These are phyloP conservation scores for Coremacera marginata DNA, from an alignment of 2,888 invertebrate species.

Conservation along the genomic window DNA sequence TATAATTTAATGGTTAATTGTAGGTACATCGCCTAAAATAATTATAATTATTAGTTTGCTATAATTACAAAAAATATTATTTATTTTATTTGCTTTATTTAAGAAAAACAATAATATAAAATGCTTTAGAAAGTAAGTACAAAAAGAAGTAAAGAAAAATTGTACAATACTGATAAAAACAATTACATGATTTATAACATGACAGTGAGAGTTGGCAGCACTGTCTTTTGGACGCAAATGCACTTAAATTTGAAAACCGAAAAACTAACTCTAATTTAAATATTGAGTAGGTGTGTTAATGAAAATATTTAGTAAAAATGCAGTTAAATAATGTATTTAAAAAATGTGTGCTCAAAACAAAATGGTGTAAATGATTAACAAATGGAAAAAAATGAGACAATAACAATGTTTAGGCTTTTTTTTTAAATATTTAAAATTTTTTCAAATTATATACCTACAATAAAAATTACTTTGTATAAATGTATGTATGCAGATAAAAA, in stretches of 20 bases:
- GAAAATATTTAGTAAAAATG: conserved; percentile 11
- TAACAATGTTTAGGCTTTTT: conserved; percentile 1
- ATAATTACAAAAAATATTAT: conserved; percentile 23
- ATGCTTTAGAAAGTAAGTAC: conserved; percentile 11
- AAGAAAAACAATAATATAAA: conserved; percentile 16
- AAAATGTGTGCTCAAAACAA: conserved; percentile 30
- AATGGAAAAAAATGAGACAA: conserved; percentile 1
- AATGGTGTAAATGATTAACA: conserved; percentile 20
- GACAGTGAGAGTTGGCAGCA: conserved; percentile 24
- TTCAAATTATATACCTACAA: neutral
- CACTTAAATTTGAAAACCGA: neutral
- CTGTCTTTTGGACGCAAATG: conserved; percentile 16
- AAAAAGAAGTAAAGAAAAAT: conserved; percentile 2
- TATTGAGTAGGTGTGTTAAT: conserved; percentile 1
- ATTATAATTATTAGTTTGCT: conserved; percentile 30
- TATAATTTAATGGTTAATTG: conserved; percentile 23
- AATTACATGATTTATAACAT: conserved; percentile 23
- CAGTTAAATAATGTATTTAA: neutral
- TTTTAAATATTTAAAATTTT: neutral
- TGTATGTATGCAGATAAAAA: conserved; percentile 6
- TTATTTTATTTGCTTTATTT: conserved; percentile 21
- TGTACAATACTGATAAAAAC: conserved; percentile 19
- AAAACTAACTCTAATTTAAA: neutral
- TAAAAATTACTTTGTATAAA: neutral
- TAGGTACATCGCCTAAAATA: conserved; percentile 16